Percentiles rank a stretch among this genome's conserved stretches.
Conservation (phyloP, 2,797 vertebrate species). For the Semotilus atromaculatus region DNA sequence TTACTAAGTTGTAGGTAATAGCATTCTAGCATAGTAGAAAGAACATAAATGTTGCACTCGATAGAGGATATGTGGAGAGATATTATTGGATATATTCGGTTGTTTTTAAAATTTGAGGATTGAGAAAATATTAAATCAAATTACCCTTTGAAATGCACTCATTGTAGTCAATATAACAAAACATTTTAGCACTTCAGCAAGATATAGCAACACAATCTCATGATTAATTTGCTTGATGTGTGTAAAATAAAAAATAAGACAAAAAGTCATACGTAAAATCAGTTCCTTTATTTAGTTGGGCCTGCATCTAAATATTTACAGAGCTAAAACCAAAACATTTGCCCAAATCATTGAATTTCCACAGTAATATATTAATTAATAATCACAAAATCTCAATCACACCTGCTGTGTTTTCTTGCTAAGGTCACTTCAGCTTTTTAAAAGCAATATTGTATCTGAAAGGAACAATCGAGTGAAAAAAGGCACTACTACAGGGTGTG, state of each 20-base stretch:
- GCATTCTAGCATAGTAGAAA: neutral
- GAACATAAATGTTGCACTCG: neutral
- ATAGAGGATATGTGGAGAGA: too few relatives aligned
- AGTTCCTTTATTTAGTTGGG: conserved; percentile 14
- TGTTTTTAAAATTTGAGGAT: neutral
- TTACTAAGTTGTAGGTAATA: neutral
- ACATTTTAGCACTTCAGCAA: neutral
- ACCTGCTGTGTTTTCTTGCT: neutral
- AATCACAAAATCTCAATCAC: neutral
- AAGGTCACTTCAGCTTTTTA: conserved; percentile 9
- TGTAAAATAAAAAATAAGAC: conserved; percentile 2
- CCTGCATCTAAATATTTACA: neutral
- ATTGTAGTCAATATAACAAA: neutral
- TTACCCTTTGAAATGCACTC: neutral
- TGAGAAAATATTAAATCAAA: neutral
- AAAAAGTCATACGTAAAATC: conserved; percentile 21
- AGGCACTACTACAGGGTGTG: conserved; percentile 15
- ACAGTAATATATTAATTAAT: neutral
- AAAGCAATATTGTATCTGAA: neutral
- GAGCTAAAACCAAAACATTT: neutral
- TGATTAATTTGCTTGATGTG: neutral
- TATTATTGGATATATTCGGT: too few relatives aligned
- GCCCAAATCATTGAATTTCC: conserved; percentile 5
- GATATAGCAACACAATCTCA: neutral
- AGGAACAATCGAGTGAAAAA: neutral